Evolutionary conservation across 2,113 vertebrate species (phyloP), one percentile per base, ranked within the genome.

Genomic region (Turdus rufiventris): DNA sequence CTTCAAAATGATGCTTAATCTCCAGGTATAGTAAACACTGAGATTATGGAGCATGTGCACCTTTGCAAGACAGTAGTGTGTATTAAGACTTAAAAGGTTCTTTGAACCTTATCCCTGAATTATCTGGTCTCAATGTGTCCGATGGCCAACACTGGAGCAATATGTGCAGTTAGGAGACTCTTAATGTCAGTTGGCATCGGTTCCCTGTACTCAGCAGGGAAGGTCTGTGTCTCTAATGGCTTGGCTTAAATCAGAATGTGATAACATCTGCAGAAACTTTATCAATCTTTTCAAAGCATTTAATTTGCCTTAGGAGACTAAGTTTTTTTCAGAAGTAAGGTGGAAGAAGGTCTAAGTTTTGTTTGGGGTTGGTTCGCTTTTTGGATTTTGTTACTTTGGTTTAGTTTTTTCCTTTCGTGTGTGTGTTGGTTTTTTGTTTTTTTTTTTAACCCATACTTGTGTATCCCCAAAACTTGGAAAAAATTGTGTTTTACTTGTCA

Each of bases 161-260:
- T 7, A 8, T 3, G 9, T 14, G 21, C 18, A 14, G 8, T 1
- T 77, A 24, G 47, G 38, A 51, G 23, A 8, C 33, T 47, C 33
- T 53, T 36, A 21, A 13, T 5, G 2, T 18, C 8, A n/a, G 23
- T 5, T 74, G 34, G 4, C 16, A 14, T 62, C 0, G 0, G 9
- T 67, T 63, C 12, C 10, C 34, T 71, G 6, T 28, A 7, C 24
- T 62, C 5, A 3, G 43, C 51, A 38, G 26, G 19, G 15, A 63
- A 47, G 21, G 5, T 18, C 36, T 63, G 14, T 28, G 15, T 33
- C 26, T 82, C 42, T 63, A 13, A 19, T 48, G 51, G 21, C 17
- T 66, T 79, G 28, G 7, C n/a, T 92, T 83, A 61, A 90, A 74
- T n/a, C 20, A 38, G 26, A 38, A 21, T 56, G 14, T 38, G 21